These are phyloP conservation scores for Nixonia krombeini DNA, from an alignment of 1,140 invertebrate species.

Conservation along the genomic window DNA sequence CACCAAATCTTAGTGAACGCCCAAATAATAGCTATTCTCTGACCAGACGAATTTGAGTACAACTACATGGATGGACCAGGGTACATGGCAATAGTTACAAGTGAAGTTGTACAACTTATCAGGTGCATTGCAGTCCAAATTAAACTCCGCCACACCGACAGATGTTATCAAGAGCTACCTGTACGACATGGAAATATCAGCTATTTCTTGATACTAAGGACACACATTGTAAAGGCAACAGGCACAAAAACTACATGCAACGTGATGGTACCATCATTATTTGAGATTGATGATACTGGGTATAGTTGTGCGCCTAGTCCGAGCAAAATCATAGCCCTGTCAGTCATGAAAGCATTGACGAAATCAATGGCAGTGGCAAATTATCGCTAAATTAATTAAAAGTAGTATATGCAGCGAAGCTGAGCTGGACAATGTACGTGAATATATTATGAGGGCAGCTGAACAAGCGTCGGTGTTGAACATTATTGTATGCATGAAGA, in stretches of 20 bases:
- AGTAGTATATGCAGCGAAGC: constrained; percentile 24
- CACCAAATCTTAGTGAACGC: constrained; percentile 12
- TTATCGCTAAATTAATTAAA: constrained; percentile 6
- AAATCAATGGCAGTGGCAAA: constrained; percentile 35
- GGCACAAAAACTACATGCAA: constrained; percentile 25
- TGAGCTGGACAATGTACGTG: constrained; percentile 18
- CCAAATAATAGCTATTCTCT: constrained; percentile 4
- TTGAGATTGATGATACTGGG: constrained; percentile 18
- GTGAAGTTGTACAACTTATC: constrained; percentile 22
- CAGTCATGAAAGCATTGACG: constrained; percentile 9
- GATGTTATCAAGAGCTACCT: constrained; percentile 28
- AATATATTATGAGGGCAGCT: constrained; percentile 11
- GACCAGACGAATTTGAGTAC: constrained; percentile 20
- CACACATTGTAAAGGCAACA: constrained; percentile 19
- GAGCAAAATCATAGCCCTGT: neutral
- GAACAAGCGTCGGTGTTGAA: constrained; percentile 36
- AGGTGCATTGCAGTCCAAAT: constrained; percentile 16
- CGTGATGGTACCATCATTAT: constrained; percentile 11
- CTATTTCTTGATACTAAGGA: constrained; percentile 25
- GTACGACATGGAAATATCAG: constrained; percentile 4
- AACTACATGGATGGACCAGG: constrained; percentile 21
- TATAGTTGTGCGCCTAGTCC: constrained; percentile 17
- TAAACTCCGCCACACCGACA: constrained; percentile 1
- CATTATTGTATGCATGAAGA: constrained; percentile 21
- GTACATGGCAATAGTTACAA: constrained; percentile 14